These are phyloP conservation scores for Phrynocephalus versicolor DNA, from an alignment of 2,113 vertebrate species.

Conservation along the genomic window DNA sequence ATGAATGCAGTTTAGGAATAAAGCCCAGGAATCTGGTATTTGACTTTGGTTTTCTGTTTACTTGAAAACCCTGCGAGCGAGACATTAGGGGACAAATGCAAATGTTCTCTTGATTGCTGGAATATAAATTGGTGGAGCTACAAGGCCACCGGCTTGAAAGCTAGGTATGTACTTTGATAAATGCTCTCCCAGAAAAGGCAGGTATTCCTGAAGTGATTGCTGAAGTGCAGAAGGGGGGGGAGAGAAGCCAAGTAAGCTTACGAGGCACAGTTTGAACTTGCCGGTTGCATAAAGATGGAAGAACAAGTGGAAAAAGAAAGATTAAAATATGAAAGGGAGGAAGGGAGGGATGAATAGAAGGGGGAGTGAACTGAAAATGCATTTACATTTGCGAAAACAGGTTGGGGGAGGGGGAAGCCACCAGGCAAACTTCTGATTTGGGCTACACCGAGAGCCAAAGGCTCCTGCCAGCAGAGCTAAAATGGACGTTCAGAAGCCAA, in stretches of 20 bases:
- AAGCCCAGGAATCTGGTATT: slow-evolving; percentile 2
- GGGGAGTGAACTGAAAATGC: neutral
- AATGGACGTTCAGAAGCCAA: neutral
- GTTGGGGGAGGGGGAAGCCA: neutral
- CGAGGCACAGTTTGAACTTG: slow-evolving; percentile 41
- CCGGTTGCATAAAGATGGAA: slow-evolving; percentile 35
- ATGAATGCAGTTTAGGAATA: neutral
- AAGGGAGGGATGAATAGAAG: neutral
- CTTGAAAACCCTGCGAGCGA: neutral
- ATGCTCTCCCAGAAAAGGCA: slow-evolving; percentile 27
- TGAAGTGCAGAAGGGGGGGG: slow-evolving; percentile 19
- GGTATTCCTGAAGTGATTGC: slow-evolving; percentile 2
- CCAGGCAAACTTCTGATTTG: neutral
- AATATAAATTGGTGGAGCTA: slow-evolving; percentile 21
- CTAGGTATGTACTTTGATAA: slow-evolving; percentile 22
- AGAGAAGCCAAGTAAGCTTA: neutral
- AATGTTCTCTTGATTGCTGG: neutral
- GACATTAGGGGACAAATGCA: neutral
- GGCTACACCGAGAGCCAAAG: neutral
- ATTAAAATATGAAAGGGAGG: neutral
- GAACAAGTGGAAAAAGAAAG: neutral
- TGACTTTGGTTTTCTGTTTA: neutral
- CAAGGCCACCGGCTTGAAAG: slow-evolving; percentile 5
- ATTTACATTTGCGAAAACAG: neutral
- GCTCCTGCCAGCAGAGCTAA: neutral